Evolutionary conservation across 2,797 vertebrate species (phyloP).

Genomic region (Tenualosa thibaudeaui): DNA sequence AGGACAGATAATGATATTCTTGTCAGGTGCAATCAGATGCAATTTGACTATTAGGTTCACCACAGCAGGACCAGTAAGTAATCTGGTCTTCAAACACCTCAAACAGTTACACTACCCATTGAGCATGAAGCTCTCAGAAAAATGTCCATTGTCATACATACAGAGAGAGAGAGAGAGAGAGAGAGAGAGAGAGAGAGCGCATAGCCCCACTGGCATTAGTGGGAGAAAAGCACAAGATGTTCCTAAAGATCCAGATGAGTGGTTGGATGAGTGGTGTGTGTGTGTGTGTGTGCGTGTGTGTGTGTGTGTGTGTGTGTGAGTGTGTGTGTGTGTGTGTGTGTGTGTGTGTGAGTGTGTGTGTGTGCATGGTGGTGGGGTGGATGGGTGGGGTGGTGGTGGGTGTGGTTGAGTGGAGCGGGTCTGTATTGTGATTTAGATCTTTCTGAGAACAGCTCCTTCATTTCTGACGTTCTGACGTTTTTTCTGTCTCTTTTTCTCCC

Average conservation of each 20-base stretch:
- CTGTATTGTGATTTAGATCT: background rate
- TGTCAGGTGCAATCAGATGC: background rate
- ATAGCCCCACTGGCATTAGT: background rate
- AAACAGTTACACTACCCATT: background rate
- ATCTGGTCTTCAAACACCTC: background rate
- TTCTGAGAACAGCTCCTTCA: slow-evolving; percentile 1
- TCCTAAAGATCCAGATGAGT: background rate
- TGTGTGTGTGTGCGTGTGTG: no score
- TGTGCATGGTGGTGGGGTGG: no score
- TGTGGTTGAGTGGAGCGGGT: background rate
- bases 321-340: no score
- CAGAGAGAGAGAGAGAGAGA: no score
- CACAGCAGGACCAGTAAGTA: background rate
- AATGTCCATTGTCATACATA: background rate
- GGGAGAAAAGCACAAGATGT: background rate
- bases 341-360: no score
- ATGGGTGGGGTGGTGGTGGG: no score
- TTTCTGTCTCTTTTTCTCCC: background rate
- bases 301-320: no score
- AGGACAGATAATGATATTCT: no score
- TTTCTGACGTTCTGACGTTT: slow-evolving; percentile 11
- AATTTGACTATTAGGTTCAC: background rate
- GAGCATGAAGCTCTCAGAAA: background rate
- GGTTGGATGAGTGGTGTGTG: no score
- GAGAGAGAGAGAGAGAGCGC: no score